These are phyloP conservation scores for Andrena dorsata DNA, from an alignment of 2,888 invertebrate genomes.

Conservation along the genomic window DNA sequence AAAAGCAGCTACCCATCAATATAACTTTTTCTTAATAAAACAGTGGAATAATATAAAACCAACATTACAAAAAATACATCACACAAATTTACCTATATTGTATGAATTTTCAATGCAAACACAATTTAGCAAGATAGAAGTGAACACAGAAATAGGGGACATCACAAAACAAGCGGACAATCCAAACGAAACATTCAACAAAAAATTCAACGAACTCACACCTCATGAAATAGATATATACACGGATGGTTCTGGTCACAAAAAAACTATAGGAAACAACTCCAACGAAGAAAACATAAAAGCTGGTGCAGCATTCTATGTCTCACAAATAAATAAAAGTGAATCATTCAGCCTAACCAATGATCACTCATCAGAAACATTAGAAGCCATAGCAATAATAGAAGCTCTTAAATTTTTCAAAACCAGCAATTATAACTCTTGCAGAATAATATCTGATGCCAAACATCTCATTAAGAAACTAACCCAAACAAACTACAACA, in stretches of 20 bases:
- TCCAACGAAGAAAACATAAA: background rate
- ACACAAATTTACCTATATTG: no score
- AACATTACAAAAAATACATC: background rate
- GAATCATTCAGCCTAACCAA: background rate
- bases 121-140: no score
- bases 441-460: background rate
- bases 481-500: background rate
- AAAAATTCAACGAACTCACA: no score
- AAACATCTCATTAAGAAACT: background rate
- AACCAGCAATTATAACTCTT: background rate
- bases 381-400: background rate
- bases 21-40: background rate
- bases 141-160: no score
- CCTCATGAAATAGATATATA: no score
- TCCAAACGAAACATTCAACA: no score
- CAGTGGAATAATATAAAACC: background rate
- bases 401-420: background rate
- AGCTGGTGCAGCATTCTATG: background rate
- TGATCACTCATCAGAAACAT: background rate
- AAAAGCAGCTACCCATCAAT: background rate
- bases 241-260: no score
- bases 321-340: background rate
- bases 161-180: no score
- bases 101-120: no score
- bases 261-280: background rate